These are phyloP conservation scores for Osmerus eperlanus DNA, from an alignment of 2,113 vertebrate species.

Conservation along the genomic window DNA sequence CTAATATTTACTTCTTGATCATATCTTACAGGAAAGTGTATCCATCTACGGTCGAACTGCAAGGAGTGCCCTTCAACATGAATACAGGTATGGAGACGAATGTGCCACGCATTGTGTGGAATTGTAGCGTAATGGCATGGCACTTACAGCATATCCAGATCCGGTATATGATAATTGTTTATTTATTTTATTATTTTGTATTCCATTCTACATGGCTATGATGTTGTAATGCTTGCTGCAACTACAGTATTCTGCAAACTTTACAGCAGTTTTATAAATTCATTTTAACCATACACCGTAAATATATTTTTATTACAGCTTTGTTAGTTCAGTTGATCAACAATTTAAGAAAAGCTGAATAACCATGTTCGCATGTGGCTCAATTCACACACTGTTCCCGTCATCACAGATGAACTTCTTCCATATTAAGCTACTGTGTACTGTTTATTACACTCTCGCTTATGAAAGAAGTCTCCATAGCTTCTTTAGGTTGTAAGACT, in stretches of 20 bases:
- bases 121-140: not conserved
- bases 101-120: not conserved
- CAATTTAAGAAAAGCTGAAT: not conserved
- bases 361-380: not conserved
- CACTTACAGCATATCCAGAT: not conserved
- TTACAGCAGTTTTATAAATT: no score
- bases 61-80: conserved; percentile 71
- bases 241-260: no score
- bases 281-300: no score
- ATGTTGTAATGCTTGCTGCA: no score
- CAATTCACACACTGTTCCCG: not conserved
- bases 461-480: conserved; percentile 21
- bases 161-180: not conserved
- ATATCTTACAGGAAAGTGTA: conserved; percentile 66
- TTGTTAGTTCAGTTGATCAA: no score
- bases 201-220: no score
- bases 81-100: conserved; percentile 70
- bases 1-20: conserved; percentile 4
- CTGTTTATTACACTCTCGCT: conserved; percentile 1
- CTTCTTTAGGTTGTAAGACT: conserved; percentile 2
- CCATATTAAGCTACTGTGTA: not conserved
- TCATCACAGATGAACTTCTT: not conserved
- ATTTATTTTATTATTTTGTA: not conserved
- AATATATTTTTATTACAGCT: no score
- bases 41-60: conserved; percentile 42